Percentiles rank a stretch among this genome's conserved stretches.
Conservation (phyloP, 2,888 invertebrate species). For the Sinhomidia bicolor region DNA sequence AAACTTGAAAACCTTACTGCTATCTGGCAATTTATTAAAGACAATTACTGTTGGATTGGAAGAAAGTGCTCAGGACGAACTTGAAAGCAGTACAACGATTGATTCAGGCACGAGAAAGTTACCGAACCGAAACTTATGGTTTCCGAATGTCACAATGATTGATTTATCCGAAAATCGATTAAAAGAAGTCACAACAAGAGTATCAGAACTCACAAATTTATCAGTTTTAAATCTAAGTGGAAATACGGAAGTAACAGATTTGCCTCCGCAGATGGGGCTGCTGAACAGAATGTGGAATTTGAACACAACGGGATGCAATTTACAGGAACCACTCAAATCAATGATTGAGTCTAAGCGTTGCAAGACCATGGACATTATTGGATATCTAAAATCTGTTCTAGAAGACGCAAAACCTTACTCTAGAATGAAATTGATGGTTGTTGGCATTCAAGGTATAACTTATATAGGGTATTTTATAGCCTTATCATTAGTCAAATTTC, state of each 20-base stretch:
- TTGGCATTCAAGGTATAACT: slow-evolving; percentile 89
- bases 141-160: slow-evolving; percentile 96
- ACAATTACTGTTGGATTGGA: slow-evolving; percentile 84
- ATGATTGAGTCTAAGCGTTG: slow-evolving; percentile 96
- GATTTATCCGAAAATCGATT: slow-evolving; percentile 95
- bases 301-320: slow-evolving; percentile 93
- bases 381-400: slow-evolving; percentile 91
- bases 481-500: too few relatives aligned
- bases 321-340: slow-evolving; percentile 93
- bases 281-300: slow-evolving; percentile 97
- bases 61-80: slow-evolving; percentile 83
- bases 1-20: slow-evolving; percentile 89
- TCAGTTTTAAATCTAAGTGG: slow-evolving; percentile 97
- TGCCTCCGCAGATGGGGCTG: slow-evolving; percentile 92
- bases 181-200: slow-evolving; percentile 89
- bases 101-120: slow-evolving; percentile 59
- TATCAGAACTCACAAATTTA: slow-evolving; percentile 92
- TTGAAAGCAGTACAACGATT: slow-evolving; percentile 31
- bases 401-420: slow-evolving; percentile 97
- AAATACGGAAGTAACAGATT: slow-evolving; percentile 91
- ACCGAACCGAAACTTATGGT: slow-evolving; percentile 87
- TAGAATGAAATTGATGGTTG: slow-evolving; percentile 97
- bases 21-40: slow-evolving; percentile 94
- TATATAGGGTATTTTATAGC: background rate
- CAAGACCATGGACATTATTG: slow-evolving; percentile 96